Percentiles rank a stretch among this genome's conserved stretches.
These are phyloP conservation scores for Siphamia tubifer DNA, from an alignment of 2,113 vertebrate species.

Conservation along the genomic window DNA sequence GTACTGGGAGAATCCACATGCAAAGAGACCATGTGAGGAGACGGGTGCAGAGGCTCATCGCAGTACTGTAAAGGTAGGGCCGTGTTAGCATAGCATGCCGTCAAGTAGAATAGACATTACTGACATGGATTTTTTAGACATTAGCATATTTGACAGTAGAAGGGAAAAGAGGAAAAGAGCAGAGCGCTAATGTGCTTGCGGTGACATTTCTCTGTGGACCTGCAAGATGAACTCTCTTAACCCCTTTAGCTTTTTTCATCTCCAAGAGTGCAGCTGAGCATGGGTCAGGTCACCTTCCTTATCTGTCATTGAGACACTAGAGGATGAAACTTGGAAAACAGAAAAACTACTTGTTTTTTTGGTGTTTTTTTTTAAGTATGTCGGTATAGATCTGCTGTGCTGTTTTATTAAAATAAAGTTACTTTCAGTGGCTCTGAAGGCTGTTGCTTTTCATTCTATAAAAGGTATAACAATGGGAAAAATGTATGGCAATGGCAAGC, in stretches of 20 bases:
- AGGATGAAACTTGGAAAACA: constrained; percentile 30
- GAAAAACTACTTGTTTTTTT: constrained; percentile 3
- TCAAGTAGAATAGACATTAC: constrained; percentile 3
- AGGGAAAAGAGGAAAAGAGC: constrained; percentile 28
- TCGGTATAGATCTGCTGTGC: not conserved
- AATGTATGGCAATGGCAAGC: no score
- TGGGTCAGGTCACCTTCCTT: constrained; percentile 44
- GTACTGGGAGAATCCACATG: constrained; percentile 2
- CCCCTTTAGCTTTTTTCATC: constrained; percentile 51
- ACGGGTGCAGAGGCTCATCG: not conserved
- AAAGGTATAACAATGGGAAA: not conserved
- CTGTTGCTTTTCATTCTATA: not conserved
- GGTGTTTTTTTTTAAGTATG: not conserved
- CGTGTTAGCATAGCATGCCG: not conserved
- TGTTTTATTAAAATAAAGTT: not conserved
- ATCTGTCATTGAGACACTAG: constrained; percentile 29
- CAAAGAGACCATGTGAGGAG: not conserved
- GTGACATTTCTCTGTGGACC: constrained; percentile 48
- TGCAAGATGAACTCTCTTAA: constrained; percentile 40
- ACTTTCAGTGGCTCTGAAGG: not conserved
- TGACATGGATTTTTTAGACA: constrained; percentile 28
- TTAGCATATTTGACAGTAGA: constrained; percentile 57
- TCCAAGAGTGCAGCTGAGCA: constrained; percentile 7
- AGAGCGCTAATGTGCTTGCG: constrained; percentile 41
- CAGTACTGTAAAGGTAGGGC: not conserved